phyloP scores from a whole-genome alignment of 2,797 vertebrate species.

The Crotalus adamanteus region DNA sequence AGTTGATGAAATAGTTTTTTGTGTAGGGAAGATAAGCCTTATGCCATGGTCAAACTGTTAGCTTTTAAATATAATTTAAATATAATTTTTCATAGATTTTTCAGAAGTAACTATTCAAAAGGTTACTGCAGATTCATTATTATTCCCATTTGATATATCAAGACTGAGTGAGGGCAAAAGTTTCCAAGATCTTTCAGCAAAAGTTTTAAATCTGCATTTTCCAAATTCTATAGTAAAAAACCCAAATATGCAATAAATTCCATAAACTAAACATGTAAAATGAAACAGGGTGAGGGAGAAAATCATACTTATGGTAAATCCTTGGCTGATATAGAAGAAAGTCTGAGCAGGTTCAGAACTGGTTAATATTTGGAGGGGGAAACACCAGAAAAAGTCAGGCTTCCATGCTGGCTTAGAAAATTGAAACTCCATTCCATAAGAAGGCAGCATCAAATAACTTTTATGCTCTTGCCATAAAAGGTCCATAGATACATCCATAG shows the following conservation, averaged over 20 bases:
- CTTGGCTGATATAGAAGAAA: background rate
- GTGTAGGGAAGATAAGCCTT: background rate
- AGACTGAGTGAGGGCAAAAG: background rate
- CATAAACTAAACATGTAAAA: background rate
- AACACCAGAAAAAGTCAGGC: background rate
- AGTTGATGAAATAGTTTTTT: background rate
- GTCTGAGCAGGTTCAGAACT: background rate
- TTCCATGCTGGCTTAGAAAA: background rate
- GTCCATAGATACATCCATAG: background rate
- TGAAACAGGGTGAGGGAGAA: background rate
- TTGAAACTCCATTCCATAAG: background rate
- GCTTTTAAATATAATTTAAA: background rate
- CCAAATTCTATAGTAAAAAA: background rate
- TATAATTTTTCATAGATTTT: background rate
- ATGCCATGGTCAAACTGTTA: background rate
- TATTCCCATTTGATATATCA: background rate
- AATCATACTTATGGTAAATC: background rate
- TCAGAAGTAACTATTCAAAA: background rate
- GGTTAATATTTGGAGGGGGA: background rate
- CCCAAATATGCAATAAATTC: background rate
- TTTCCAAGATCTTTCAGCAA: background rate
- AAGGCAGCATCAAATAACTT: background rate
- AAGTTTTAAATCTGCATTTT: background rate
- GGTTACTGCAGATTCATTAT: background rate
- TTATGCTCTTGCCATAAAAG: background rate